These are phyloP conservation scores for Teleopsis dalmanni DNA, from an alignment of 1,140 invertebrate genomes.

Conservation along the genomic window DNA sequence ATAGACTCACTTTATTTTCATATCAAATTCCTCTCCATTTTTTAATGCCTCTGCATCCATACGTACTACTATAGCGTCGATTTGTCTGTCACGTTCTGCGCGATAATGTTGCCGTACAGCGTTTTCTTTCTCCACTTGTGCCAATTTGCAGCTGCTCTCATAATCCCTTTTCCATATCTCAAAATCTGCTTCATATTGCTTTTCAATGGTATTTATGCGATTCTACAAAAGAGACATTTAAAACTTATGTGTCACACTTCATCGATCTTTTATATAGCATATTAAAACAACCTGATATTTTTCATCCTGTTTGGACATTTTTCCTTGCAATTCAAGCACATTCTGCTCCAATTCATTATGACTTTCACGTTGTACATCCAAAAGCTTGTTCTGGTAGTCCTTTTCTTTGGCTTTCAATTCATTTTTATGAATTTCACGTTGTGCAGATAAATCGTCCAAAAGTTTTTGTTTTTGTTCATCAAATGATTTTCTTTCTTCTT, in stretches of 20 bases:
- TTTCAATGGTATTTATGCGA: constrained; percentile 49
- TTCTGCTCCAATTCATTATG: constrained; percentile 41
- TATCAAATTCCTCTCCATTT: constrained; percentile 49
- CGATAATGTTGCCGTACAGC: constrained; percentile 53
- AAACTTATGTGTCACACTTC: neutral
- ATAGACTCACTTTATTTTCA: constrained; percentile 49
- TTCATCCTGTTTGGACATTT: constrained; percentile 43
- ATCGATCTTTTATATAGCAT: neutral
- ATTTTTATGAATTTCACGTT: constrained; percentile 43
- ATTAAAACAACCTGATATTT: constrained; percentile 25
- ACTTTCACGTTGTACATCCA: constrained; percentile 31
- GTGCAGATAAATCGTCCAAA: constrained; percentile 43
- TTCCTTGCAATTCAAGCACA: constrained; percentile 46
- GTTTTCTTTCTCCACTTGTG: constrained; percentile 51
- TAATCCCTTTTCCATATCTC: constrained; percentile 52
- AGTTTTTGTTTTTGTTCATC: constrained; percentile 49
- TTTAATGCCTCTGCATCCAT: constrained; percentile 54
- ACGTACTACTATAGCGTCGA: constrained; percentile 56
- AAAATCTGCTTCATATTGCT: constrained; percentile 48
- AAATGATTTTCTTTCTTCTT: constrained; percentile 48
- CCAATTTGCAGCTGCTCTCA: constrained; percentile 49
- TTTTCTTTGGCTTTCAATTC: constrained; percentile 42
- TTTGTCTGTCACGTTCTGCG: constrained; percentile 57
- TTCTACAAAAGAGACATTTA: constrained; percentile 15
- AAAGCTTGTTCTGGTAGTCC: constrained; percentile 25